Base-by-base conservation (phyloP, 2,113 vertebrate genomes). In the Pygathrix nemaeus region DNA sequence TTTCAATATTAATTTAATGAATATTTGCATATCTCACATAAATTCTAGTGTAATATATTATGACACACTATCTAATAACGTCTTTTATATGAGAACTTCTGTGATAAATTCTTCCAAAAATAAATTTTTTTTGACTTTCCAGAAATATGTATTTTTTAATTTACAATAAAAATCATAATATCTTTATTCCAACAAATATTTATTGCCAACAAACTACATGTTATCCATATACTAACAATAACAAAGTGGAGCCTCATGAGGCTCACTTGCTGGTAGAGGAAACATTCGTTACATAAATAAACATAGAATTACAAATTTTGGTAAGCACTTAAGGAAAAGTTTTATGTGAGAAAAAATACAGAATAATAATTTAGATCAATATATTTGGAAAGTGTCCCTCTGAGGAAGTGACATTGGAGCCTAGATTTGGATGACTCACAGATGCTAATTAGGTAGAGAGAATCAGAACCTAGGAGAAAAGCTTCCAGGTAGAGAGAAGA, bases 1-100 rank as follows among this genome's bases (percentile, higher is more conserved):
- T 81, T 94, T 88, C 43, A 85, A 80, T 79, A 73, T 87, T 45
- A 93, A 88, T 48, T 70, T 97, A 83, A 89, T 95, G 78, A 89
- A 64, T 64, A 90, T 84, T 93, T 93, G 75, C 64, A 72, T 64
- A 64, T 73, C n/a, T 90, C 57, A 79, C 70, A 55, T 79, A 92
- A 93, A 78, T 90, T 38, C 21, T 52, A 92, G 66, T 35, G 83
- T 48, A 90, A 81, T 75, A 38, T 30, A 90, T 68, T 87, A 30
- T 87, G 48, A 64, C 88, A 50, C 7, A 75, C 76, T 61, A 72
- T 38, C 43, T 52, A 87, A 87, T 70, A 90, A 70, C 80, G 75
- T 40, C 40, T 94, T 93, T 87, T 76, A 88, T 78, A 50, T 80
- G 78, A 38, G 23, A 25, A 73, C 45, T 96, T 90, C 59, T 68